Conservation (phyloP, 2,888 invertebrate species). For the Gymnocheta viridis region DNA sequence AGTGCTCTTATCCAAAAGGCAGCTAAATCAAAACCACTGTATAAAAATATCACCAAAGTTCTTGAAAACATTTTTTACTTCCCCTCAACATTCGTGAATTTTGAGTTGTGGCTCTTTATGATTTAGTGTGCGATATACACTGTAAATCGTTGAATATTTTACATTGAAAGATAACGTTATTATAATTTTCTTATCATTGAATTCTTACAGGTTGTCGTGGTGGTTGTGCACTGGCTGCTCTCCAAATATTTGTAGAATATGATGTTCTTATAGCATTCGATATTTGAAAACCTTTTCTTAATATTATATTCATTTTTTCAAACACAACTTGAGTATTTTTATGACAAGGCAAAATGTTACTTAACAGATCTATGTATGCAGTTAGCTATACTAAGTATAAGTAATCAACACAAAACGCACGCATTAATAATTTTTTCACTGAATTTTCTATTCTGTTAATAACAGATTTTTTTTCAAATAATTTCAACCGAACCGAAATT, state of each 20-base stretch:
- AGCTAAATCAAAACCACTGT: no score
- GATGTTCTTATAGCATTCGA: conserved; percentile 49
- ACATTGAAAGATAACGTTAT: no score
- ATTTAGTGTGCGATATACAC: no score
- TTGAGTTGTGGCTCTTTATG: no score
- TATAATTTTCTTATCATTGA: conserved; percentile 14
- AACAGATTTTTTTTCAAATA: neutral
- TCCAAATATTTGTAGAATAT: conserved; percentile 62
- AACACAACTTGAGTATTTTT: conserved; percentile 20
- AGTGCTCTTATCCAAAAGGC: no score
- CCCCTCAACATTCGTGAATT: no score
- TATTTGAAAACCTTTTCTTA: conserved; percentile 57
- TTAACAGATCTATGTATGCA: neutral
- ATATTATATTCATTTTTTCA: conserved; percentile 58
- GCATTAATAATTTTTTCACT: neutral
- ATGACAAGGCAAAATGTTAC: neutral
- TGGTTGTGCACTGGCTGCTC: conserved; percentile 62
- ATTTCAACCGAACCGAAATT: conserved; percentile 32
- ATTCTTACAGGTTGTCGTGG: conserved; percentile 66
- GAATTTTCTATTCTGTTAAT: neutral
- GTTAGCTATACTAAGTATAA: neutral
- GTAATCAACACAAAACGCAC: neutral
- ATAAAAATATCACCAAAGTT: no score
- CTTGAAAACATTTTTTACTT: no score
- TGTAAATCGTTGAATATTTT: no score